Conservation (phyloP, 1,140 invertebrate species). For the Aradophagus sp. region DNA sequence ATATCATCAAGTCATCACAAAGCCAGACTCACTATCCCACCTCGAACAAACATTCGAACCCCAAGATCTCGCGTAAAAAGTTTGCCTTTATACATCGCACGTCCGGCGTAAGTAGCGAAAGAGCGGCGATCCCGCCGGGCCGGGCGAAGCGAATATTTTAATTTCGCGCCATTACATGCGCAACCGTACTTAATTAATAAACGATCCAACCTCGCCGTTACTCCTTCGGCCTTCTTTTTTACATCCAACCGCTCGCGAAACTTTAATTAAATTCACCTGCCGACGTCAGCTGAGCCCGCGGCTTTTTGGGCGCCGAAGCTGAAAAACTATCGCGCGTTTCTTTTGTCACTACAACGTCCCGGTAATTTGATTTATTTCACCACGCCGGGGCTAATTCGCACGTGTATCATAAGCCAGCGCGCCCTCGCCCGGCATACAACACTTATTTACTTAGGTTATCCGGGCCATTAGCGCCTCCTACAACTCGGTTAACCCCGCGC, state of each 20-base stretch:
- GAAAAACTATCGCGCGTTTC: neutral
- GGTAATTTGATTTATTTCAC: slow-evolving; percentile 30
- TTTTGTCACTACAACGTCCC: neutral
- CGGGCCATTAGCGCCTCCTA: slow-evolving; percentile 40
- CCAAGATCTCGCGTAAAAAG: too few relatives aligned
- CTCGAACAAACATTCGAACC: too few relatives aligned
- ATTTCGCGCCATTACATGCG: too few relatives aligned
- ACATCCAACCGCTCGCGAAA: slow-evolving; percentile 10
- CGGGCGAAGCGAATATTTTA: too few relatives aligned
- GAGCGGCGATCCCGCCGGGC: too few relatives aligned
- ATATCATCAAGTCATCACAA: too few relatives aligned
- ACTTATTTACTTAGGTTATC: slow-evolving; percentile 49
- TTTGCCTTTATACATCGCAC: too few relatives aligned
- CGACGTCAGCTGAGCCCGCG: neutral
- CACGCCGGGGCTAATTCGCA: slow-evolving; percentile 27
- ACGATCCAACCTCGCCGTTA: too few relatives aligned
- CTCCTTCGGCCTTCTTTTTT: too few relatives aligned
- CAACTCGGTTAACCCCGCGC: slow-evolving; percentile 43
- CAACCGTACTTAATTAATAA: slow-evolving; percentile 51
- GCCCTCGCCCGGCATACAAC: slow-evolving; percentile 27
- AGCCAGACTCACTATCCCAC: too few relatives aligned
- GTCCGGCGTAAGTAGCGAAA: too few relatives aligned
- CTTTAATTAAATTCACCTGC: slow-evolving; percentile 13
- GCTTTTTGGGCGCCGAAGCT: neutral
- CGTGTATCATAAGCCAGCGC: slow-evolving; percentile 25